A percentile compares a stretch with the other conserved stretches of the same genome.
Conservation (phyloP, 2,113 vertebrate genomes). For the Chionis minor region DNA sequence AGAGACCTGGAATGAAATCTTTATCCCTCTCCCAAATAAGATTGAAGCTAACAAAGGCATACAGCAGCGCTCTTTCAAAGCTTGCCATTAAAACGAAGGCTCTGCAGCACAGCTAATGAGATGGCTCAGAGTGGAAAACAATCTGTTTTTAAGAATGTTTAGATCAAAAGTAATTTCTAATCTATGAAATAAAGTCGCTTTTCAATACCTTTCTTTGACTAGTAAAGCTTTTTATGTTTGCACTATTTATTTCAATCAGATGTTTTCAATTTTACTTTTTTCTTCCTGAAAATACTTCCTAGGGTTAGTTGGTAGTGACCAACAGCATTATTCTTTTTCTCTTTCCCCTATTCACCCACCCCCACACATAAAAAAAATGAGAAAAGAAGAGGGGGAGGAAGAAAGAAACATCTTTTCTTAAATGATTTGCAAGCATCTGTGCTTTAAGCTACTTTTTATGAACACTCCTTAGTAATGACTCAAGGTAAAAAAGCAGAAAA, state of each 20-base stretch:
- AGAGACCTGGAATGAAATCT: slow-evolving; percentile 76
- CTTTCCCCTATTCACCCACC: slow-evolving; percentile 35
- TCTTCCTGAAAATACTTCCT: slow-evolving; percentile 77
- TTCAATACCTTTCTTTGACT: slow-evolving; percentile 81
- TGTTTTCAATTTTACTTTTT: slow-evolving; percentile 83
- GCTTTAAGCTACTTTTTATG: slow-evolving; percentile 85
- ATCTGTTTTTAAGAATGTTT: slow-evolving; percentile 80
- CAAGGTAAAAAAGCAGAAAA: slow-evolving; percentile 84
- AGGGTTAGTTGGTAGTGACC: slow-evolving; percentile 73
- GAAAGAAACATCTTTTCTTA: slow-evolving; percentile 79
- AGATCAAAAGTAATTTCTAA: slow-evolving; percentile 86
- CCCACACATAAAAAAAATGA: slow-evolving; percentile 45
- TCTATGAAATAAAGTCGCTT: slow-evolving; percentile 80
- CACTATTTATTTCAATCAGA: slow-evolving; percentile 86
- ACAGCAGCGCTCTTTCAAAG: slow-evolving; percentile 70
- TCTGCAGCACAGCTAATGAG: slow-evolving; percentile 76
- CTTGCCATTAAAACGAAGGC: slow-evolving; percentile 62
- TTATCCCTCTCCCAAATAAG: slow-evolving; percentile 70
- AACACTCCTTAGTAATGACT: slow-evolving; percentile 83
- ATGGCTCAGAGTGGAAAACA: slow-evolving; percentile 74
- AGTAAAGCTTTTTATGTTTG: slow-evolving; percentile 79
- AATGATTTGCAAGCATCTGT: slow-evolving; percentile 82
- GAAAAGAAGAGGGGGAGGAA: slow-evolving; percentile 65
- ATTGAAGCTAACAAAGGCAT: slow-evolving; percentile 70
- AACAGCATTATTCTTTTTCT: slow-evolving; percentile 71